Base-by-base conservation (phyloP, 2,888 invertebrate species). In the Scaeva pyrastri region DNA sequence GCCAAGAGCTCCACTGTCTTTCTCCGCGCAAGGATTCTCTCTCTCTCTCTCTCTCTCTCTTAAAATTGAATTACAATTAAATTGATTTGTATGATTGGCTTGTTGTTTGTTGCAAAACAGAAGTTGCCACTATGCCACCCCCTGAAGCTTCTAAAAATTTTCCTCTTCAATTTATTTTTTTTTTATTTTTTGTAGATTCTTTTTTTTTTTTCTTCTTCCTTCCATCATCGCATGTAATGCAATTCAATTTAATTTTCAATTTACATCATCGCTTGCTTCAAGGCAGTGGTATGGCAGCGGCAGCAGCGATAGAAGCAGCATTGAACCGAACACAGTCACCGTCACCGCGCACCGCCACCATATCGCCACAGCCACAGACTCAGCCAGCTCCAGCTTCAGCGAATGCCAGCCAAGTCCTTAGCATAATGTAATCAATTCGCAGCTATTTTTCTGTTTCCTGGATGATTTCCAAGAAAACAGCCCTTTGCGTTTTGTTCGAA, bases 51-150 rank as follows among this genome's bases (percentile, higher is more conserved):
- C n/a, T n/a, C n/a, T n/a, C n/a, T n/a, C 5, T 56, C 11, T n/a
- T 36, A 12, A 75, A 86, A 86, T 86, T 78, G 81, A 72, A 86
- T 86, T 86, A 86, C 86, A 86, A 86, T 86, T 86, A 86, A 86
- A 86, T 86, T 86, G 86, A 86, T 86, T 82, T 86, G 86, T 86
- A 66, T 86, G 86, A 86, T 86, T 86, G 86, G 86, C 86, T 86
- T 73, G 86, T 86, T 86, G 86, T 86, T 86, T 86, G 86, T 86
- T 86, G 86, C 86, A 66, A 82, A 86, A 86, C 86, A 86, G 76
- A 81, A 80, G 80, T 68, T 76, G 66, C 72, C 41, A 70, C 56
- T 71, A 64, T 45, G 21, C 76, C 68, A 60, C 26, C 56, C 36
- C 36, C 36, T 16, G 11, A 60, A 41, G 39, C 16, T 14, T 60